These are phyloP conservation scores for Hirtodrosophila confusa DNA, from an alignment of 2,888 invertebrate genomes.

Conservation along the genomic window DNA sequence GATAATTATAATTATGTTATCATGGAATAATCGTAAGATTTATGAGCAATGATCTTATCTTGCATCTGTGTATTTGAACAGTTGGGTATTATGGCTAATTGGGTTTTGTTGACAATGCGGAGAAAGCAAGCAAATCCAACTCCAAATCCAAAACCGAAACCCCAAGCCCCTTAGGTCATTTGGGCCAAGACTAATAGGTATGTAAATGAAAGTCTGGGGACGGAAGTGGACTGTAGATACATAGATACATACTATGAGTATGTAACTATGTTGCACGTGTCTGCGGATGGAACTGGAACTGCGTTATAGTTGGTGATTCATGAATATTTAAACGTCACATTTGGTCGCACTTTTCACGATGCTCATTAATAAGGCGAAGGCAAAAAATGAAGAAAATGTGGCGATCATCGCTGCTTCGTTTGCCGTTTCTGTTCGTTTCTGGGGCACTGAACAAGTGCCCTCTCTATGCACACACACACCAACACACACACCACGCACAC, in stretches of 20 bases:
- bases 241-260: conserved; percentile 2
- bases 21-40: too few species aligned
- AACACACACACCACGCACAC: conserved; percentile 3
- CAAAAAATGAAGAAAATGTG: conserved; percentile 72
- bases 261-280: conserved; percentile 35
- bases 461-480: conserved; percentile 65
- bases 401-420: conserved; percentile 68
- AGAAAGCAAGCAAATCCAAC: conserved; percentile 22
- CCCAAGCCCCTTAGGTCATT: conserved; percentile 33
- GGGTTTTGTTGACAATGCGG: conserved; percentile 43
- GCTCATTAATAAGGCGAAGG: conserved; percentile 80
- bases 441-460: conserved; percentile 79
- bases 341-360: conserved; percentile 82
- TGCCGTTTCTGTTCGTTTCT: conserved; percentile 57
- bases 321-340: conserved; percentile 84
- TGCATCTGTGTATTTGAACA: not conserved
- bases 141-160: conserved; percentile 4
- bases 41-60: too few species aligned
- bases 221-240: conserved; percentile 57
- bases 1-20: too few species aligned
- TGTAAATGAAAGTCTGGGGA: conserved; percentile 64
- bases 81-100: conserved; percentile 27
- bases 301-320: conserved; percentile 81
- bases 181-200: conserved; percentile 55
- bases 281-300: conserved; percentile 59